Percentiles rank a stretch among this genome's conserved stretches.
Conservation (phyloP, 92 coral and sea anemone species). For the Isaurus tuberculatus region DNA sequence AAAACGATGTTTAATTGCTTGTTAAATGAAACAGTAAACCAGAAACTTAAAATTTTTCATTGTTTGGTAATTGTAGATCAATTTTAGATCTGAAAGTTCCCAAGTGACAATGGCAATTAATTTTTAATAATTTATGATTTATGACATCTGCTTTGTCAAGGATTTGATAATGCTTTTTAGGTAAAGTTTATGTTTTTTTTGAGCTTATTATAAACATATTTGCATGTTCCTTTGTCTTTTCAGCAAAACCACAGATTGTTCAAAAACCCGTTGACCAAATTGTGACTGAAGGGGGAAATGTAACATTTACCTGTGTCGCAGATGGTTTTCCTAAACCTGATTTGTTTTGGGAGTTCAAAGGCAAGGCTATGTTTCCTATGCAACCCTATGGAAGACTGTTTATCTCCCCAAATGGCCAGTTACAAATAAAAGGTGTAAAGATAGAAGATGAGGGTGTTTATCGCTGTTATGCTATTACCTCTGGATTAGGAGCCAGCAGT, state of each 20-base stretch:
- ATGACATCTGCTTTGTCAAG: no score
- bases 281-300: constrained; percentile 65
- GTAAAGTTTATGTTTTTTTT: no score
- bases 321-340: constrained; percentile 80
- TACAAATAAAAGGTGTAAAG: constrained; percentile 68
- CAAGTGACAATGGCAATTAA: no score
- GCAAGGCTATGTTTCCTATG: constrained; percentile 69
- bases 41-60: no score
- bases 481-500: constrained; percentile 46
- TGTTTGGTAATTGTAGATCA: no score
- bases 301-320: constrained; percentile 75
- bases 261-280: constrained; percentile 63
- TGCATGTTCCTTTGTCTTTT: not conserved
- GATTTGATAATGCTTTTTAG: no score
- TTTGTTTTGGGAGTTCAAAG: constrained; percentile 79
- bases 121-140: no score
- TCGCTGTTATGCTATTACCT: constrained; percentile 67
- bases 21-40: no score
- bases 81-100: no score
- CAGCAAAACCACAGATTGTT: constrained; percentile 74
- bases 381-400: constrained; percentile 67
- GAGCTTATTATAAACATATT: not conserved
- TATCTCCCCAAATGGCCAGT: constrained; percentile 68
- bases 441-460: constrained; percentile 77
- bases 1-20: no score